These are phyloP conservation scores for Hippasteria phrygiana DNA, from an alignment of 53 echinoderm and acorn worm species.

Conservation along the genomic window DNA sequence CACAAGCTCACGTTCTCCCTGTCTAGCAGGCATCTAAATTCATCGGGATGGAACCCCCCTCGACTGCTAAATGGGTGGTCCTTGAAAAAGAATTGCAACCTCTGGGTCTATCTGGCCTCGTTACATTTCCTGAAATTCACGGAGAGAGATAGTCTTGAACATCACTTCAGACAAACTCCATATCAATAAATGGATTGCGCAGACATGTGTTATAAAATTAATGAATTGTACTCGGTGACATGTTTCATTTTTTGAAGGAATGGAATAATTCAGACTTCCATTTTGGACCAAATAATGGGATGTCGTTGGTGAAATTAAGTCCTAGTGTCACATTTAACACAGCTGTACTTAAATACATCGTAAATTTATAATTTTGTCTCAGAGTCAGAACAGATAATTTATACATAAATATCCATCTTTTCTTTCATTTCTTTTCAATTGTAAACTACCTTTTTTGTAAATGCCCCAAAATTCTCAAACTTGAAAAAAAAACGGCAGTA, in stretches of 20 bases:
- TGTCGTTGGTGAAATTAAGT: not conserved
- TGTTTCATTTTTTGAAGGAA: too few relatives aligned
- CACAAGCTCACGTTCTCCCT: not conserved
- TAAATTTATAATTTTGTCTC: too few relatives aligned
- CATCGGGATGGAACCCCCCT: too few relatives aligned
- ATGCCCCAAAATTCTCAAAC: too few relatives aligned
- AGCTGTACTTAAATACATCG: too few relatives aligned
- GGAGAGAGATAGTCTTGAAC: not conserved
- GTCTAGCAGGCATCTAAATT: not conserved
- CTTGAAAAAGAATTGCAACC: not conserved
- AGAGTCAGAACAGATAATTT: too few relatives aligned
- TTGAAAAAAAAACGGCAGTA: too few relatives aligned
- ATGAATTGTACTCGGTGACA: too few relatives aligned
- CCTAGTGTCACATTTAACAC: not conserved
- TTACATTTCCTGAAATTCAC: not conserved
- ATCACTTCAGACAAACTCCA: not conserved
- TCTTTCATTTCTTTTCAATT: too few relatives aligned
- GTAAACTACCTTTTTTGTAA: too few relatives aligned
- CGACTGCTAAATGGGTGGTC: not conserved
- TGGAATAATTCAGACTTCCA: not conserved
- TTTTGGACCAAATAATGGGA: not conserved
- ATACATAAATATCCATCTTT: too few relatives aligned
- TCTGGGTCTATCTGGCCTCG: not conserved
- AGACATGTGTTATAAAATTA: not conserved
- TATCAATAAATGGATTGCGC: conserved; percentile 34